Base-by-base conservation (phyloP, 2,113 vertebrate species). In the Forbesichthys agassizii region DNA sequence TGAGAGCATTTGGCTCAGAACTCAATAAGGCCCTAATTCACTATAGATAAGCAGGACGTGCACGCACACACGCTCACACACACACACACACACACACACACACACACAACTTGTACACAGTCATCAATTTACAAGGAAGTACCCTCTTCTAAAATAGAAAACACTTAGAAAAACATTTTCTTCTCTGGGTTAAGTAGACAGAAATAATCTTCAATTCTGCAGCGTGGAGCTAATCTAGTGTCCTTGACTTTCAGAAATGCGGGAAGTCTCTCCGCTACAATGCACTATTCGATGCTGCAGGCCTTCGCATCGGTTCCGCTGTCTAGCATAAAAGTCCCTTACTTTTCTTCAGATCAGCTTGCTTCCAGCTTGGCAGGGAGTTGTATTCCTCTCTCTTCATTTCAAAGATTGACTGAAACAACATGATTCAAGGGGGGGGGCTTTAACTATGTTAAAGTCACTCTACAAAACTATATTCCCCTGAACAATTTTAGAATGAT, bases 311-410 rank as follows among this genome's bases (percentile, higher is more conserved):
- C 36, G 7, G 7, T 8, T 42, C 7, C 3, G 36, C 67, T 33
- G 49, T 72, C 67, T 87, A 87, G 85, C 70, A 90, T 67, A 90
- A 83, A 66, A 92, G 81, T 69, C 88, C 91, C 88, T 93, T 91
- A 78, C 84, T 92, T 84, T 90, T 91, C 83, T 90, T 92, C 86
- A 89, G 84, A 75, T 92, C 90, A 12, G 71, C 80, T 77, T 91
- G 87, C 63, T 92, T 86, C 83, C 86, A 87, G 77, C 66, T 79
- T 5, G 89, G 90, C 33, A 92, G 86, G n/a, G 87, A 87, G 72
- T 83, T 76, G 12, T 88, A 90, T 58, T 92, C 86, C 16, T 91
- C 88, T 74, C 84, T 80, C 75, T 88, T 90, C 91, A 91, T 89
- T 74, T 91, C 88, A 80, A 93, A 77, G 81, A 89, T 69, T 51